phyloP scores from a whole-genome alignment of 1,140 invertebrate species.

The Papilio polytes region DNA sequence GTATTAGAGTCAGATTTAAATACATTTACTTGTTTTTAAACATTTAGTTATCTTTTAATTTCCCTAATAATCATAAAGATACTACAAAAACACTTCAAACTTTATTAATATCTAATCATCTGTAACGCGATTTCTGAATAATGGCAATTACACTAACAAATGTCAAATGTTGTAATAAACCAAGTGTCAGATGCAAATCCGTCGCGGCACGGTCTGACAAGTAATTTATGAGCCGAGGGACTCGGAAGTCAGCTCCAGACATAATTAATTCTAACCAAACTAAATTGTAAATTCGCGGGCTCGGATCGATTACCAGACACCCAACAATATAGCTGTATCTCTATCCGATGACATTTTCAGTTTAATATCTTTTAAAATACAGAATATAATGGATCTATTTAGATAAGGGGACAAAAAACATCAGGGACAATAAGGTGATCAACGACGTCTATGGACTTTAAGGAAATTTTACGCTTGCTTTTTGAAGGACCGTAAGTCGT shows the following conservation, averaged over 20 bases:
- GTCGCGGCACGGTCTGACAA: background rate
- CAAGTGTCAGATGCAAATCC: conserved; percentile 16
- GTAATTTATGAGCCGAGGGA: conserved; percentile 4
- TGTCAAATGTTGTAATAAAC: background rate
- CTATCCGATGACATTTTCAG: no score
- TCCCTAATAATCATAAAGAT: no score
- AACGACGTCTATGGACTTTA: no score
- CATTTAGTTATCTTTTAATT: no score
- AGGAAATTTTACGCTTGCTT: no score
- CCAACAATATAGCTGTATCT: background rate
- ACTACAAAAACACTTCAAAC: no score
- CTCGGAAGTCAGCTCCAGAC: background rate
- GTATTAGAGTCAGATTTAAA: background rate
- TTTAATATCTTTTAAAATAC: no score
- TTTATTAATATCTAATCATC: background rate
- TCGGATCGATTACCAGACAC: background rate
- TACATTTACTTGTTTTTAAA: no score
- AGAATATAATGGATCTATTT: no score
- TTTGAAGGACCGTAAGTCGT: no score
- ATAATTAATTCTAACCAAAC: conserved; percentile 19
- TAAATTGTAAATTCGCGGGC: background rate
- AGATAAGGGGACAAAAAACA: no score
- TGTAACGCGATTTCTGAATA: background rate
- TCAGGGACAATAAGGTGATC: no score
- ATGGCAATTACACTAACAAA: background rate